These are phyloP conservation scores for Eleutherodactylus coqui DNA, from an alignment of 2,797 vertebrate genomes.

Conservation along the genomic window DNA sequence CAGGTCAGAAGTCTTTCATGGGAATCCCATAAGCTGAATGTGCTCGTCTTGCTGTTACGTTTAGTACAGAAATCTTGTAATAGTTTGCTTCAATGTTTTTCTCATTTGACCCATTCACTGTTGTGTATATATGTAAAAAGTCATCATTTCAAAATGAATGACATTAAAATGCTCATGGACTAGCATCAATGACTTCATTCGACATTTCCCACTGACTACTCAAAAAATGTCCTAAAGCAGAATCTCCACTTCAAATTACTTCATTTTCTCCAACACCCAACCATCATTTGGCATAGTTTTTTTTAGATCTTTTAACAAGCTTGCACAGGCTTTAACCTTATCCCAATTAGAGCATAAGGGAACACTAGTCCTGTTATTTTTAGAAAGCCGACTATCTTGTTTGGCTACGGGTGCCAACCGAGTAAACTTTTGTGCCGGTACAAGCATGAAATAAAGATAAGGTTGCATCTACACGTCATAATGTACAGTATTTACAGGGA, in stretches of 20 bases:
- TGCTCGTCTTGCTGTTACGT: background rate
- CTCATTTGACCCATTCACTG: background rate
- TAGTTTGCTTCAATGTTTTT: background rate
- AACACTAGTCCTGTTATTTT: no score
- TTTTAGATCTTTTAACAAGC: no score
- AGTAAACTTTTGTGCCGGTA: no score
- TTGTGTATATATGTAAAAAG: background rate
- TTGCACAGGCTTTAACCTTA: no score
- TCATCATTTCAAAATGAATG: background rate
- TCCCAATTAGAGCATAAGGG: no score
- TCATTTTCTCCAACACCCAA: background rate
- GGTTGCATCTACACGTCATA: no score
- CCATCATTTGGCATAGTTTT: no score
- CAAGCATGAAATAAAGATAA: no score
- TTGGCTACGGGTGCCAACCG: no score
- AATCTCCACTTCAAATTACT: no score
- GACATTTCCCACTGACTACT: background rate
- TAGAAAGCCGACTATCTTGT: no score
- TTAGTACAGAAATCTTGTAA: background rate
- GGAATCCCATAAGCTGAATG: background rate
- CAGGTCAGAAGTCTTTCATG: background rate
- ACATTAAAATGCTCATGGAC: background rate
- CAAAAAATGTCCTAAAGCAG: background rate
- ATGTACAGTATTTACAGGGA: background rate
- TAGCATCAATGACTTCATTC: background rate